phyloP scores from a whole-genome alignment of 1,140 invertebrate species.

The Neodiprion virginianus region DNA sequence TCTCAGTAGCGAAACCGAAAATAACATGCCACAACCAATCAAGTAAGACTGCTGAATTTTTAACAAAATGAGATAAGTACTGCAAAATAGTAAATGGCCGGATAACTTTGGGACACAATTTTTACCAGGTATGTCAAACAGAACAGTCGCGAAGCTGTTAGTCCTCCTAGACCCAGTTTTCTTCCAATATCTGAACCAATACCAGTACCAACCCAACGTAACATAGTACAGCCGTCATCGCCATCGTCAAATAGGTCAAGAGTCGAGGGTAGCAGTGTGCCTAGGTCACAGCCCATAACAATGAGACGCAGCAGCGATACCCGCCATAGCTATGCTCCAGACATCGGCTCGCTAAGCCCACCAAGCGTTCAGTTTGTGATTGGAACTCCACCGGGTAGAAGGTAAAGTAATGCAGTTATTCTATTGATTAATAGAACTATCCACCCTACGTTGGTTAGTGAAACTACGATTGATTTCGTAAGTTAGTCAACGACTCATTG shows the following conservation, averaged over 20 bases:
- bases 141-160: constrained; percentile 56
- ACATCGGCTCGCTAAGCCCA: constrained; percentile 89
- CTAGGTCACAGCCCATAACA: constrained; percentile 82
- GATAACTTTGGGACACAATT: background rate
- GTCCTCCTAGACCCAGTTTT: constrained; percentile 73
- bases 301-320: constrained; percentile 74
- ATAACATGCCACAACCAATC: constrained; percentile 50
- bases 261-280: constrained; percentile 64
- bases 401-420: constrained; percentile 32
- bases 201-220: constrained; percentile 77
- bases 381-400: constrained; percentile 83
- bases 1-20: constrained; percentile 64
- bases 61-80: background rate
- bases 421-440: no score
- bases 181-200: constrained; percentile 78
- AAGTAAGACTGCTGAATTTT: constrained; percentile 37
- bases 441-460: no score
- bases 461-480: no score
- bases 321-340: constrained; percentile 68
- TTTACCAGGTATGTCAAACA: constrained; percentile 46
- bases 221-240: constrained; percentile 56
- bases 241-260: constrained; percentile 47
- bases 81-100: background rate
- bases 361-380: constrained; percentile 90
- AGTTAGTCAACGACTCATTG: no score